Evolutionary conservation across 2,888 invertebrate genomes (phyloP).

Genomic region (Cactoblastis cactorum): DNA sequence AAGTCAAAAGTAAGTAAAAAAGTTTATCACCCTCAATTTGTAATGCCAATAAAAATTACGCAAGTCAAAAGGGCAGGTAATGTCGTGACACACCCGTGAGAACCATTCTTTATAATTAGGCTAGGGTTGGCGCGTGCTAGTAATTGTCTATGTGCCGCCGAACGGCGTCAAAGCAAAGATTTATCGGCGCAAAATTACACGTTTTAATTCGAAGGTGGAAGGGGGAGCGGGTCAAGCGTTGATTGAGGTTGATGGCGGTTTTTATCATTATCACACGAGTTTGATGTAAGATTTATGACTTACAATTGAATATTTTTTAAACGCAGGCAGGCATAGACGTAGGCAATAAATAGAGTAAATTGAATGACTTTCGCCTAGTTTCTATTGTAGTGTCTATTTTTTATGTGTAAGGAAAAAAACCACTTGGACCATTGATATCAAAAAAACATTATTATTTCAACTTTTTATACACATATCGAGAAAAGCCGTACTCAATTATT

Average conservation of each 20-base stretch:
- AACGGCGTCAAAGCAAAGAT: constrained; percentile 28
- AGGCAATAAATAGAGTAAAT: no score
- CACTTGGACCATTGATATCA: no score
- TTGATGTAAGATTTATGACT: background rate
- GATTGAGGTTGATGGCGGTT: constrained; percentile 21
- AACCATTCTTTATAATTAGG: constrained; percentile 39
- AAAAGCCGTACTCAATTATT: no score
- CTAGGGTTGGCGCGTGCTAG: constrained; percentile 55
- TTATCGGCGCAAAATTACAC: constrained; percentile 55
- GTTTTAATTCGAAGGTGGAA: constrained; percentile 41
- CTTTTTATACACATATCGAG: no score
- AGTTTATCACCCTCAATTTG: background rate
- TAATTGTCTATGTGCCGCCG: constrained; percentile 47
- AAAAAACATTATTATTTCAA: no score
- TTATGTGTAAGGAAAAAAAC: no score
- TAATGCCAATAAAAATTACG: constrained; percentile 13
- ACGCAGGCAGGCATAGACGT: no score
- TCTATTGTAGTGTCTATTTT: no score
- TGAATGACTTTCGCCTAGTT: no score
- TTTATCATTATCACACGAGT: constrained; percentile 3
- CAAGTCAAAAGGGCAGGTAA: constrained; percentile 39
- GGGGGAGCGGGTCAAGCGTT: constrained; percentile 20
- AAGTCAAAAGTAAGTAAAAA: background rate
- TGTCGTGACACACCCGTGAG: constrained; percentile 34
- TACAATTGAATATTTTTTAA: no score